Evolutionary conservation across 2,113 vertebrate genomes (phyloP).

Genomic region (Rallus limicola): DNA sequence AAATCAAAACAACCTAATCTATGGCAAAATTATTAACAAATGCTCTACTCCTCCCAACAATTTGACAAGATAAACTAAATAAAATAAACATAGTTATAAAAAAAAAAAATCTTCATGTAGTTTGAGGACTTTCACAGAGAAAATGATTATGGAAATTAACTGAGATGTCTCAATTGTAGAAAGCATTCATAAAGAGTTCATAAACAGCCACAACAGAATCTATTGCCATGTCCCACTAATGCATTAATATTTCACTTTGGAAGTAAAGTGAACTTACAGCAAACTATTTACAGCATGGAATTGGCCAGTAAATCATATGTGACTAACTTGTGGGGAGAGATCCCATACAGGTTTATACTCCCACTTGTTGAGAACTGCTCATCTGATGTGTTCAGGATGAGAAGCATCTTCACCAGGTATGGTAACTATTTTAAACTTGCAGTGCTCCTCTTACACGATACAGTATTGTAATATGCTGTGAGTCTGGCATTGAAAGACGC

Average conservation of each 20-base stretch:
- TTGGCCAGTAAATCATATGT: background rate
- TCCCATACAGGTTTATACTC: background rate
- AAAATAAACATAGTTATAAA: background rate
- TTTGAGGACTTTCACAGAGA: background rate
- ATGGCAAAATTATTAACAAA: background rate
- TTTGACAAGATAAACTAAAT: background rate
- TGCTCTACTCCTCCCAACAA: background rate
- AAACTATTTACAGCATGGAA: background rate
- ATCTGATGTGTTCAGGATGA: background rate
- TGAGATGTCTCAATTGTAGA: background rate
- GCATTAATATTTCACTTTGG: background rate
- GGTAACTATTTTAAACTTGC: background rate
- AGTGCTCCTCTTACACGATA: background rate
- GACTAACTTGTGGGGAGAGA: background rate
- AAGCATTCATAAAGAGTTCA: background rate
- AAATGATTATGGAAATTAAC: background rate
- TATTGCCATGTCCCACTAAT: background rate
- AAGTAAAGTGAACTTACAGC: background rate
- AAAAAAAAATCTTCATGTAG: background rate
- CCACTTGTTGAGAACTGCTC: background rate
- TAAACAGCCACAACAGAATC: background rate
- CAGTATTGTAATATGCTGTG: background rate
- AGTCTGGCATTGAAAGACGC: background rate
- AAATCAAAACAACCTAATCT: background rate
- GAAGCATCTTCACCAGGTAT: background rate